phyloP scores from a whole-genome alignment of 2,797 vertebrate genomes.

The Urosaurus nigricauda region DNA sequence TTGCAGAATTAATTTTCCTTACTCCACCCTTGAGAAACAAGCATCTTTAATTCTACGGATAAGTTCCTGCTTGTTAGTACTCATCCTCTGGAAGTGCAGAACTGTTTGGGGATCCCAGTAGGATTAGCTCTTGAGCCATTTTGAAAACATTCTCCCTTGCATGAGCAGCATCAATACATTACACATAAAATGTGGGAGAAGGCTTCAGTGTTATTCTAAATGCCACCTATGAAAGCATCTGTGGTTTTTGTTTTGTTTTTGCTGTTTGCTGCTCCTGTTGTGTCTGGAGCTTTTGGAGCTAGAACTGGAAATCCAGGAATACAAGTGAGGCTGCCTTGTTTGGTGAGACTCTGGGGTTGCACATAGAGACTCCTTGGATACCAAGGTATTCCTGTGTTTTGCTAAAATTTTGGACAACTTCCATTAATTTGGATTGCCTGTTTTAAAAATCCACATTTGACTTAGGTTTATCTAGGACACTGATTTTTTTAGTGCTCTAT shows the following conservation, averaged over 20 bases:
- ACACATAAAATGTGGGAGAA: not conserved
- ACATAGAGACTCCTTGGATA: not conserved
- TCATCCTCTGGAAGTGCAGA: not conserved
- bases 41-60: not conserved
- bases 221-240: not conserved
- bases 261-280: too few species aligned
- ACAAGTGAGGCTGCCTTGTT: not conserved
- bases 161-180: not conserved
- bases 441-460: not conserved
- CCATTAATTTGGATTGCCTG: not conserved
- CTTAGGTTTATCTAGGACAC: not conserved
- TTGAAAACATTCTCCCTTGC: too few species aligned
- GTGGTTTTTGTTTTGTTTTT: not conserved
- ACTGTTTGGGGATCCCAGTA: not conserved
- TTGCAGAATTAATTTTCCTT: slow-evolving; percentile 4
- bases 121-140: not conserved
- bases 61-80: not conserved
- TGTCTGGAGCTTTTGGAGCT: not conserved
- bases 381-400: not conserved
- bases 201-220: not conserved
- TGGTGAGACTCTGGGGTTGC: not conserved
- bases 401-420: not conserved
- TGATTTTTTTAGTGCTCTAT: too few species aligned
- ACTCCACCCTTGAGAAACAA: not conserved
- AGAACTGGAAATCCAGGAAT: not conserved